These are phyloP conservation scores for Pagrus major DNA, from an alignment of 2,113 vertebrate species.

Conservation along the genomic window DNA sequence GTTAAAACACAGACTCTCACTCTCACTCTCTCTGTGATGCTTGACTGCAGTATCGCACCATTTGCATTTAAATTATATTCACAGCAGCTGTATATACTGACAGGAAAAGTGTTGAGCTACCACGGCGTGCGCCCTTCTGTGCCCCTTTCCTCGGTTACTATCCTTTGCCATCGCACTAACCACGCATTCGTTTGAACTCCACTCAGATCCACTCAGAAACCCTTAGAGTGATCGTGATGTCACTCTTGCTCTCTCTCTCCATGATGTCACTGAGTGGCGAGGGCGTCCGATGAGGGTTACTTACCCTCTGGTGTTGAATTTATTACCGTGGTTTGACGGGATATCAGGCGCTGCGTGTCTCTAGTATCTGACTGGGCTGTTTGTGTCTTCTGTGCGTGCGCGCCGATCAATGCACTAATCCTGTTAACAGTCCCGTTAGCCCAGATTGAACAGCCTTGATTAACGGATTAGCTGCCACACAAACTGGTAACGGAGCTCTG, in stretches of 20 bases:
- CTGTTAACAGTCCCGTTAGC: constrained; percentile 67
- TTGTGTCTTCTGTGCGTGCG: constrained; percentile 40
- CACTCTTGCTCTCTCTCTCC: background rate
- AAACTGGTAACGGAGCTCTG: constrained; percentile 37
- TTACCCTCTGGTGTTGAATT: constrained; percentile 44
- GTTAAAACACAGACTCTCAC: constrained; percentile 49
- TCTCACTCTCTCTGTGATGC: constrained; percentile 36
- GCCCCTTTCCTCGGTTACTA: background rate
- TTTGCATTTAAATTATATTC: constrained; percentile 71
- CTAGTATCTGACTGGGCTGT: constrained; percentile 7
- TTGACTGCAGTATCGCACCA: constrained; percentile 48
- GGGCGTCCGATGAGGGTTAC: constrained; percentile 22
- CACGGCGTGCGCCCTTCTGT: background rate
- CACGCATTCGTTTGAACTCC: constrained; percentile 24
- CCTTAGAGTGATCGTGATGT: constrained; percentile 3
- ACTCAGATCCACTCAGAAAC: constrained; percentile 28
- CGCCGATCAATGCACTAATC: constrained; percentile 72
- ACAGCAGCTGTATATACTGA: constrained; percentile 27
- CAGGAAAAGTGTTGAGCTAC: constrained; percentile 25
- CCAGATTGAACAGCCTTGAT: constrained; percentile 62
- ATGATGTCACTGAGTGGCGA: background rate
- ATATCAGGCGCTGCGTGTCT: constrained; percentile 38
- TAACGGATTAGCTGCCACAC: constrained; percentile 71
- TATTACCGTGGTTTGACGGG: constrained; percentile 41
- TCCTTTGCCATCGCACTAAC: background rate